Evolutionary conservation across 2,888 invertebrate genomes (phyloP).

Genomic region (Eremobia ochroleuca): DNA sequence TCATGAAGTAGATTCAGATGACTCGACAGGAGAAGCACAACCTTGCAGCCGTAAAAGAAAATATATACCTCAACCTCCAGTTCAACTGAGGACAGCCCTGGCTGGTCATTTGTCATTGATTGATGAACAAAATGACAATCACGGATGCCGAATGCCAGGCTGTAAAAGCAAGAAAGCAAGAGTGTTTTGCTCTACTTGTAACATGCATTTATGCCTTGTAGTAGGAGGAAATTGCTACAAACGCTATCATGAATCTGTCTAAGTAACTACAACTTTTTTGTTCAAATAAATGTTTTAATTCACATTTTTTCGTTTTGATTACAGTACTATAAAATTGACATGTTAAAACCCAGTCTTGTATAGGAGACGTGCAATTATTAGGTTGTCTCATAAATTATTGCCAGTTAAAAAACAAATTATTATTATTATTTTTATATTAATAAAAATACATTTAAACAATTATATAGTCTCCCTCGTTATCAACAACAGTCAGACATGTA

Average conservation of each 20-base stretch:
- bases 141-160: slow-evolving; percentile 12
- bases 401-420: too few relatives aligned
- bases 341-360: background rate
- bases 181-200: background rate
- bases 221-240: slow-evolving; percentile 3
- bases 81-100: slow-evolving; percentile 1
- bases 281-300: slow-evolving; percentile 11
- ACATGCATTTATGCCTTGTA: slow-evolving; percentile 14
- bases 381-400: too few relatives aligned
- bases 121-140: background rate
- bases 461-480: too few relatives aligned
- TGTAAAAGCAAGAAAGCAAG: slow-evolving; percentile 18
- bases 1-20: background rate
- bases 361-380: background rate
- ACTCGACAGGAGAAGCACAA: background rate
- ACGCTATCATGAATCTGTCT: background rate
- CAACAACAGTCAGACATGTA: too few relatives aligned
- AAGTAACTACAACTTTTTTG: background rate
- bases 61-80: slow-evolving; percentile 16
- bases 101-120: slow-evolving; percentile 15
- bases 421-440: too few relatives aligned
- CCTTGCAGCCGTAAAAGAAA: slow-evolving; percentile 13
- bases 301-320: background rate
- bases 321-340: background rate
- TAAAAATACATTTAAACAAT: too few relatives aligned